These are phyloP conservation scores for Endotricha flammealis DNA, from an alignment of 2,888 invertebrate genomes.

Conservation along the genomic window DNA sequence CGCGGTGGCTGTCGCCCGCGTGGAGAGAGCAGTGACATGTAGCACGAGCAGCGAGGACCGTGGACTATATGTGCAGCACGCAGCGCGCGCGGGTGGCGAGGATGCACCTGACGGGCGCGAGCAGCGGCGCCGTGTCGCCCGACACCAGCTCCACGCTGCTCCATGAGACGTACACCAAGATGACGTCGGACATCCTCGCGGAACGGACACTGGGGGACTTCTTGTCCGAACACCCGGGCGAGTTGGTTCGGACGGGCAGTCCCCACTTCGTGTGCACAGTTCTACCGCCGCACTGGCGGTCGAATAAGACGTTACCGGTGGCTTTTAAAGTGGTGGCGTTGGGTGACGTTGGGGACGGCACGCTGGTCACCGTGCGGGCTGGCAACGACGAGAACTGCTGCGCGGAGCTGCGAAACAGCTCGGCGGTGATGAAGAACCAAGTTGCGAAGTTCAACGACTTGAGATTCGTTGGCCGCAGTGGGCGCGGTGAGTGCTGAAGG, in stretches of 20 bases:
- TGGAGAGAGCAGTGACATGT: constrained; percentile 55
- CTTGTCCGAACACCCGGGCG: constrained; percentile 93
- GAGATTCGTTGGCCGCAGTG: constrained; percentile 98
- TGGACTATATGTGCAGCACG: constrained; percentile 71
- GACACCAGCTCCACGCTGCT: constrained; percentile 84
- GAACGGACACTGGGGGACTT: constrained; percentile 92
- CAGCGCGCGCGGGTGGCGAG: constrained; percentile 71
- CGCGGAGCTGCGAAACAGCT: constrained; percentile 95
- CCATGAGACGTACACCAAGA: constrained; percentile 91
- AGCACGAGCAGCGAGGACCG: constrained; percentile 38
- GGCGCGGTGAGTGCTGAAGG: constrained; percentile 91
- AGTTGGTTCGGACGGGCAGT: constrained; percentile 93
- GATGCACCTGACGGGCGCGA: constrained; percentile 75
- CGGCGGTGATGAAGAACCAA: constrained; percentile 98
- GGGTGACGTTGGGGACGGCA: constrained; percentile 97
- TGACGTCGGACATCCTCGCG: constrained; percentile 93
- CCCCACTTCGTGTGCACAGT: constrained; percentile 97
- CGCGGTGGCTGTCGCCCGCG: constrained; percentile 40
- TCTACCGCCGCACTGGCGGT: constrained; percentile 97
- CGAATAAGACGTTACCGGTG: constrained; percentile 97
- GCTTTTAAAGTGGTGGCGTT: constrained; percentile 98
- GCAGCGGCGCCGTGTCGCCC: constrained; percentile 80
- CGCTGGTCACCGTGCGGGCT: constrained; percentile 95
- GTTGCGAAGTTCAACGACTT: constrained; percentile 99
- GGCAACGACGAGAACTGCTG: constrained; percentile 99